Evolutionary conservation across 2,113 vertebrate species (phyloP).

Genomic region (Cyprinodon variegatus): DNA sequence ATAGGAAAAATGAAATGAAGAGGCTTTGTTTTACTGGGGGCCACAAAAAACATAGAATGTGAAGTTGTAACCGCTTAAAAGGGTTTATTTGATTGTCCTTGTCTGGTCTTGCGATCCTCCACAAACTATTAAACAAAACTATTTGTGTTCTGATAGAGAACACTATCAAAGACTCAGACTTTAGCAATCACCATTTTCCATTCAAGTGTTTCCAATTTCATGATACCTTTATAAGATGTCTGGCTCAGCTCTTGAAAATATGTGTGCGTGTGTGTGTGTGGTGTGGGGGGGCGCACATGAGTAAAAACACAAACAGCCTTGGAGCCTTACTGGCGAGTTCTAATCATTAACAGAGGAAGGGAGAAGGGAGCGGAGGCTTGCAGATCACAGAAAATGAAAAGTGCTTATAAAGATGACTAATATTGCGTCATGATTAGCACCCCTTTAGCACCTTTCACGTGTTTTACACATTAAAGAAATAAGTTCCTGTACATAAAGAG

Average conservation of each 20-base stretch:
- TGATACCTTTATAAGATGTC: conserved; percentile 73
- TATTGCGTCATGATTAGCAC: conserved; percentile 56
- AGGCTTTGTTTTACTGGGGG: conserved; percentile 26
- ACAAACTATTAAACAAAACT: conserved; percentile 1
- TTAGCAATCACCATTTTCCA: conserved; percentile 72
- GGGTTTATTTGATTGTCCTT: conserved; percentile 38
- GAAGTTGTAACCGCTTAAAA: conserved; percentile 31
- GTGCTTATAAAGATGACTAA: conserved; percentile 70
- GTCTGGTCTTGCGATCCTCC: conserved; percentile 18
- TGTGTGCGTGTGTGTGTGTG: conserved; percentile 34
- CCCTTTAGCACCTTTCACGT: conserved; percentile 45
- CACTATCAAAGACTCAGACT: conserved; percentile 68
- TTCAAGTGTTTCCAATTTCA: conserved; percentile 78
- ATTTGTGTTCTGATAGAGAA: conserved; percentile 41
- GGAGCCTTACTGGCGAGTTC: conserved; percentile 70
- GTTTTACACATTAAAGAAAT: conserved; percentile 19
- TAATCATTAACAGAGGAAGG: conserved; percentile 72
- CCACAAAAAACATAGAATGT: conserved; percentile 34
- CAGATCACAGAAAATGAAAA: conserved; percentile 70
- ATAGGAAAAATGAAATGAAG: conserved; percentile 21
- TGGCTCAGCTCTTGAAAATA: conserved; percentile 56
- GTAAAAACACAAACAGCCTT: conserved; percentile 59
- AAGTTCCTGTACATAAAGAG: conserved; percentile 13
- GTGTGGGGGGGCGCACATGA: conserved; percentile 17
- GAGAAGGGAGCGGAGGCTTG: conserved; percentile 43